phyloP scores from a whole-genome alignment of 1,140 invertebrate genomes.

The Cataglyphis hispanica region DNA sequence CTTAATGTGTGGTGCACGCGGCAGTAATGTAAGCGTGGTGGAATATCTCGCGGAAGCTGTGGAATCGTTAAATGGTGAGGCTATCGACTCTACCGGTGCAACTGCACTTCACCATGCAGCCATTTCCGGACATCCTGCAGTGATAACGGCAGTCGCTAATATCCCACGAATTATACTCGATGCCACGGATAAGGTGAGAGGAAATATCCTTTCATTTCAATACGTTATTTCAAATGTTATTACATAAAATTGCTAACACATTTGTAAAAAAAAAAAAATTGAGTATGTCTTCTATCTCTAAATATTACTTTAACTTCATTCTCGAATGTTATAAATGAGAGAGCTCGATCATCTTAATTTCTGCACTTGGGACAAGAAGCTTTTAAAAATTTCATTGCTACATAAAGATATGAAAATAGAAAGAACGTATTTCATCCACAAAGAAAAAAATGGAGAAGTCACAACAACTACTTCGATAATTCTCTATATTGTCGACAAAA shows the following conservation, averaged over 20 bases:
- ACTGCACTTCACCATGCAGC: constrained; percentile 86
- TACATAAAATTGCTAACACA: not conserved
- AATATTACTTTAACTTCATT: not conserved
- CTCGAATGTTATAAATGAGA: not conserved
- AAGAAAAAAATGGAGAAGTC: not conserved
- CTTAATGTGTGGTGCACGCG: constrained; percentile 90
- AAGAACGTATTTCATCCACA: not conserved
- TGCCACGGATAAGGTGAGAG: constrained; percentile 86
- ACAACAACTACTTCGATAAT: not conserved
- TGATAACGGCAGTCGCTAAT: constrained; percentile 89
- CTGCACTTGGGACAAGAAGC: not conserved
- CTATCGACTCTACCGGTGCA: constrained; percentile 86
- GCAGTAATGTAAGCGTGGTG: constrained; percentile 89
- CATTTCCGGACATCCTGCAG: constrained; percentile 84
- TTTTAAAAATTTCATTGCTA: constrained; percentile 10
- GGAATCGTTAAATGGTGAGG: constrained; percentile 89
- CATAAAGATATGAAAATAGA: constrained; percentile 10
- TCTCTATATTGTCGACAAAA: not conserved
- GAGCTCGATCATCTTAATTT: not conserved
- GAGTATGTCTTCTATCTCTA: not conserved
- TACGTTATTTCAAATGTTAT: not conserved
- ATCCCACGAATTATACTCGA: constrained; percentile 88
- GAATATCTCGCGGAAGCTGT: constrained; percentile 89
- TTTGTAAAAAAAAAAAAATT: not conserved
- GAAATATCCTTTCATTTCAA: not conserved